These are phyloP conservation scores for Zaprionus bogoriensis DNA, from an alignment of 2,888 invertebrate species.

Conservation along the genomic window DNA sequence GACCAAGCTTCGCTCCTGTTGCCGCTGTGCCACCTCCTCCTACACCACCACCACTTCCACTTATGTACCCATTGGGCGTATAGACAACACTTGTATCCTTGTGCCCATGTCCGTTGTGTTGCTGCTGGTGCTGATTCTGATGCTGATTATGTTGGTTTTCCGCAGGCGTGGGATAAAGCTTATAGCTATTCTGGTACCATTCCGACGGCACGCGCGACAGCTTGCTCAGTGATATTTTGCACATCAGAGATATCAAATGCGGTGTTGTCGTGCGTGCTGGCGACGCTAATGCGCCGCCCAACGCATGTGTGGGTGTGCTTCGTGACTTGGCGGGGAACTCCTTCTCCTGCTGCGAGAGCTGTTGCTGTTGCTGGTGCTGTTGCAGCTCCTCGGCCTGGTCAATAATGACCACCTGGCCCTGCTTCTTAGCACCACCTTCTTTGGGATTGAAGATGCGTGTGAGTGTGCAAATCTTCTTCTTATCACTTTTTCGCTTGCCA, in stretches of 20 bases:
- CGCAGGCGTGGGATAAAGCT: slow-evolving; percentile 50
- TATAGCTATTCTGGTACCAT: slow-evolving; percentile 76
- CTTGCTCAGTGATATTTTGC: slow-evolving; percentile 80
- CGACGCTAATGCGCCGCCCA: slow-evolving; percentile 53
- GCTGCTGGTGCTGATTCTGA: slow-evolving; percentile 14
- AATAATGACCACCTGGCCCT: slow-evolving; percentile 89
- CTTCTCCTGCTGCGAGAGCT: slow-evolving; percentile 25
- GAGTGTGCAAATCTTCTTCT: slow-evolving; percentile 88
- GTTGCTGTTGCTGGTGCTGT: slow-evolving; percentile 73
- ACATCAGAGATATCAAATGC: slow-evolving; percentile 73
- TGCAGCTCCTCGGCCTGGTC: slow-evolving; percentile 85
- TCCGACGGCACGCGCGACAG: slow-evolving; percentile 75
- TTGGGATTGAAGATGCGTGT: slow-evolving; percentile 88
- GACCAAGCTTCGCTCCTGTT: slow-evolving; percentile 42
- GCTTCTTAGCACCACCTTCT: slow-evolving; percentile 88
- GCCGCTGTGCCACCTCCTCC: slow-evolving; percentile 39
- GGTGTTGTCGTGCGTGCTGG: slow-evolving; percentile 63
- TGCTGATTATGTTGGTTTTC: slow-evolving; percentile 24
- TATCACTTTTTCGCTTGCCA: slow-evolving; percentile 84
- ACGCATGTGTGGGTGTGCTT: slow-evolving; percentile 75
- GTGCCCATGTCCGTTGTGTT: background rate
- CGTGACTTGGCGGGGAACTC: slow-evolving; percentile 53
- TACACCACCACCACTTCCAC: background rate
- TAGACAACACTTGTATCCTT: background rate
- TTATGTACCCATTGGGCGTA: background rate